phyloP scores from a whole-genome alignment of 2,113 vertebrate species.

The Cygnus buccinator region DNA sequence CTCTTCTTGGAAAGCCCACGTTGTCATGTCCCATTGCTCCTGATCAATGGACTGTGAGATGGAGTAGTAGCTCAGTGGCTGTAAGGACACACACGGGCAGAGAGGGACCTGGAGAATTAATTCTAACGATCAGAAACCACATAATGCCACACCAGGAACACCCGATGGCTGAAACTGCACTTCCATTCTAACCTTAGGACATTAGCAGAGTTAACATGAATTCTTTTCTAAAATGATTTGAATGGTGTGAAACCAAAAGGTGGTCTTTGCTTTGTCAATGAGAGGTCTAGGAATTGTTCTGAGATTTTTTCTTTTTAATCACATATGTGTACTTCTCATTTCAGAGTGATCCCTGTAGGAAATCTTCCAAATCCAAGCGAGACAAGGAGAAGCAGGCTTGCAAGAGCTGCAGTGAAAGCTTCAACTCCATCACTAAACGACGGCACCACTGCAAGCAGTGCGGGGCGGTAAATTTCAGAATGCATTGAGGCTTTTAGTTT shows the following conservation, averaged over 20 bases:
- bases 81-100: neutral
- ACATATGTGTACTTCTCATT: neutral
- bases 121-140: neutral
- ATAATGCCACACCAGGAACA: fast-evolving
- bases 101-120: neutral
- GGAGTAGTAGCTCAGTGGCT: fast-evolving
- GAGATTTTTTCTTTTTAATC: neutral
- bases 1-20: neutral
- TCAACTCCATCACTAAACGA: slow-evolving; percentile 94
- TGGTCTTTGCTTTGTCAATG: neutral
- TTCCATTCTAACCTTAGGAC: neutral
- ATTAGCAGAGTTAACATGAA: neutral
- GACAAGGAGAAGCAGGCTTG: slow-evolving; percentile 94
- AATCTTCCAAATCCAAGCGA: slow-evolving; percentile 85
- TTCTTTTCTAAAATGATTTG: neutral
- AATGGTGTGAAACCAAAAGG: neutral
- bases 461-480: slow-evolving; percentile 83
- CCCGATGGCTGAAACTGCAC: neutral
- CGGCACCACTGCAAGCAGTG: slow-evolving; percentile 95
- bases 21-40: neutral
- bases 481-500: fast-evolving
- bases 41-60: neutral
- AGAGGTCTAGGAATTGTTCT: neutral
- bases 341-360: slow-evolving; percentile 80
- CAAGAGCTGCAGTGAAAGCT: slow-evolving; percentile 91